Evolutionary conservation across 2,888 invertebrate species (phyloP), one percentile per base, ranked within the genome.

Genomic region (Microplitis deprimator): DNA sequence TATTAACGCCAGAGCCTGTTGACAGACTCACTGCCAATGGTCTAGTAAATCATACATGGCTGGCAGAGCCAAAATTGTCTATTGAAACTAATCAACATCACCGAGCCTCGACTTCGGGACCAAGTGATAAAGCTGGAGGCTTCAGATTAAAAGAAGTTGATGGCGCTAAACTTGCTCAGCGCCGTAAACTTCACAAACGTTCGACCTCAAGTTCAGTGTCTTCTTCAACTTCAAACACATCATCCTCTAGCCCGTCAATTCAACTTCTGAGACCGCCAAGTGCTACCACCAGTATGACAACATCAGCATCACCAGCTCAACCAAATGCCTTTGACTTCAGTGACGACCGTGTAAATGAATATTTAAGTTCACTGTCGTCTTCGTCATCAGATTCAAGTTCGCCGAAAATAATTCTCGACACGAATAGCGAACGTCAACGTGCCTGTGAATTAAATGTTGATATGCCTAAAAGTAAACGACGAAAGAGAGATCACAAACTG

Each of bases 1-100:
- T 98, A 76, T 90, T 98, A 71, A 94, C 95, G 0, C 95, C 96
- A 6, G 95, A 97, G 85, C 95, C 96, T 0, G 91, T 91, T 65
- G 91, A 93, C 77, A 91, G 97, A 71, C 90, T 96, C 80, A 92
- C 93, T 5, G 93, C 96, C 89, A 87, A 89, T 29, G 94, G 94
- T 78, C 91, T 97, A 75, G 89, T 93, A 10, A 90, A 90, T n/a
- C 94, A 94, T 86, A 90, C 92, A 39, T 96, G 96, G 96, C 89
- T 95, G 67, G 87, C 89, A 60, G 91, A 77, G 3, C 71, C 76
- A 17, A 17, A 76, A 0, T n/a, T n/a, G 5, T 13, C 13, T 3
- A 1, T 65, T 3, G 65, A 65, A 13, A 62, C n/a, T 1, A 62
- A 6, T 62, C 13, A 65, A 20, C 10, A 20, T 7, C 50, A 50